Percentiles rank a stretch among this genome's conserved stretches.
These are phyloP conservation scores for Grammomys surdaster DNA, from an alignment of 2,113 vertebrate genomes.

Conservation along the genomic window DNA sequence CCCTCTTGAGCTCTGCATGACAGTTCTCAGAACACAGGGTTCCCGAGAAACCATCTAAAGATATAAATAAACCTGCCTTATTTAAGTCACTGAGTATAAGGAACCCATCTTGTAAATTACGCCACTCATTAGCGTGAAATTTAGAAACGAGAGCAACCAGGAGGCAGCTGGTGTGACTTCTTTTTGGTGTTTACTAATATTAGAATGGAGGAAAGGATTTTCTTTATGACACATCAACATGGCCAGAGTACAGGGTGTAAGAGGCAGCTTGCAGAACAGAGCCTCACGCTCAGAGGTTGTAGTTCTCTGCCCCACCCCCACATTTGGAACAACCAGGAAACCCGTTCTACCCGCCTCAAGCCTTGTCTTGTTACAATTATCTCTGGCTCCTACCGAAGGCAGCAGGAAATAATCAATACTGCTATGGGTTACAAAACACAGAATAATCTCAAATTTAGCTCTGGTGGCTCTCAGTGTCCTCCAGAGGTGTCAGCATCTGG, in stretches of 20 bases:
- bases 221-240: background rate
- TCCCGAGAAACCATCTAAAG: slow-evolving; percentile 59
- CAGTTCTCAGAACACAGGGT: slow-evolving; percentile 57
- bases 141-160: slow-evolving; percentile 43
- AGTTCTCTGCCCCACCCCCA: background rate
- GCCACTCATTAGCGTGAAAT: slow-evolving; percentile 19
- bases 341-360: slow-evolving; percentile 14
- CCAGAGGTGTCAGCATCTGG: background rate
- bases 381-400: slow-evolving; percentile 62
- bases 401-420: slow-evolving; percentile 60
- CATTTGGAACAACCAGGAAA: slow-evolving; percentile 19
- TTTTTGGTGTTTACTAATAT: background rate
- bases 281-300: background rate
- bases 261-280: background rate
- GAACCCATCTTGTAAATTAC: background rate
- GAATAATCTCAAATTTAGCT: slow-evolving; percentile 18
- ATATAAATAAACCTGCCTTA: slow-evolving; percentile 62
- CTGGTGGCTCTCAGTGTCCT: background rate
- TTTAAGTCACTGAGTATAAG: slow-evolving; percentile 27
- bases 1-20: slow-evolving; percentile 54
- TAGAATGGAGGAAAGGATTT: background rate
- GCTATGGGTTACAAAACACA: slow-evolving; percentile 58
- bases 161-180: background rate
- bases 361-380: slow-evolving; percentile 49
- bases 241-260: background rate